A percentile compares a stretch with the other conserved stretches of the same genome.
Conservation (phyloP, 2,797 vertebrate species). For the Smutsia gigantea region DNA sequence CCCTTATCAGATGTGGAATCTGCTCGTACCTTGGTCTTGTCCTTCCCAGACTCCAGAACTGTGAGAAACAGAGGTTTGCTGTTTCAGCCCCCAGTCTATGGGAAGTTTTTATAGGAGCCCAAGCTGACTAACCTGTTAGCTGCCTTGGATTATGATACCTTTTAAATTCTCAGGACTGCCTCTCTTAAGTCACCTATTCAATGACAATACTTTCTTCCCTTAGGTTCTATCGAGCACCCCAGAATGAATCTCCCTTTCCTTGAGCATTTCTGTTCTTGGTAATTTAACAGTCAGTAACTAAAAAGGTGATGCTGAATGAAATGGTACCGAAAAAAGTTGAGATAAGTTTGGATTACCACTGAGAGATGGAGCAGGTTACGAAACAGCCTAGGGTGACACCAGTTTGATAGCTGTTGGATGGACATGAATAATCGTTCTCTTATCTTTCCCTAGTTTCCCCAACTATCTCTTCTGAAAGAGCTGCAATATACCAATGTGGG, state of each 20-base stretch:
- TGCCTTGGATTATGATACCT: background rate
- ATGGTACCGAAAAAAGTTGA: background rate
- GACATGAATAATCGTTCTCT: background rate
- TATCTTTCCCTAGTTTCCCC: background rate
- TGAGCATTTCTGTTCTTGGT: background rate
- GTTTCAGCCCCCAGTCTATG: background rate
- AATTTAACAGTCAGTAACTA: background rate
- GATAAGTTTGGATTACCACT: background rate
- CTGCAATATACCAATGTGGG: background rate
- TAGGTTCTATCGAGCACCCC: background rate
- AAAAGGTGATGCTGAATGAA: background rate
- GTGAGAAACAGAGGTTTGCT: background rate
- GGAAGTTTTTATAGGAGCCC: background rate
- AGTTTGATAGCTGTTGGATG: background rate
- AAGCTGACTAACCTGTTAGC: background rate
- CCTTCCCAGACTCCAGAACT: background rate
- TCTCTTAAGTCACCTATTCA: background rate
- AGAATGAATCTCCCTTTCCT: background rate
- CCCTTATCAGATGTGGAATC: background rate
- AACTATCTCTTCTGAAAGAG: background rate
- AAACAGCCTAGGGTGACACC: background rate
- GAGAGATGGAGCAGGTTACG: background rate
- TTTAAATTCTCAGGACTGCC: background rate
- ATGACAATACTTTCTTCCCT: background rate
- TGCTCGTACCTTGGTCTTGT: background rate